Percentiles rank a stretch among this genome's conserved stretches.
Evolutionary conservation across 2,113 vertebrate species (phyloP).

Genomic region (Plestiodon gilberti): DNA sequence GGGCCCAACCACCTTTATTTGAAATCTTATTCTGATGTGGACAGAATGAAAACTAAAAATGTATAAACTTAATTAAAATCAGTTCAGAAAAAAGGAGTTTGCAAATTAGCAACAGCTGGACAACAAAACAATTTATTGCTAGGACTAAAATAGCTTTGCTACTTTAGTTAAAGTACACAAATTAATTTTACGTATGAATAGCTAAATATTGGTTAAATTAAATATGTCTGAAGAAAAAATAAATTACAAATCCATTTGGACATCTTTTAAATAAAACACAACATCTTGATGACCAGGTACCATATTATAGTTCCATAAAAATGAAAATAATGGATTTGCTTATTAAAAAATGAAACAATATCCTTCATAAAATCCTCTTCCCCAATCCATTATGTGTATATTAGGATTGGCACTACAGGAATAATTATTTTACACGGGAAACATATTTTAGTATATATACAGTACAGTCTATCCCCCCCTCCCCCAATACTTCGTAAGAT

Average conservation of each 20-base stretch:
- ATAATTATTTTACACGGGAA: constrained; percentile 43
- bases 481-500: constrained; percentile 31
- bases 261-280: neutral
- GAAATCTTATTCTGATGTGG: neutral
- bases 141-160: neutral
- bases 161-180: neutral
- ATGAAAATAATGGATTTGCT: neutral
- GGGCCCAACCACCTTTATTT: neutral
- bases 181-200: neutral
- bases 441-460: constrained; percentile 41
- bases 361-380: constrained; percentile 7
- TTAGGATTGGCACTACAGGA: neutral
- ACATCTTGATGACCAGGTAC: neutral
- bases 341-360: neutral
- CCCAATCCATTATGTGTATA: constrained; percentile 41
- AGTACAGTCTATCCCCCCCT: constrained; percentile 34
- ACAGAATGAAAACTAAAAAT: neutral
- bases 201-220: neutral
- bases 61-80: neutral
- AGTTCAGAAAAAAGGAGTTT: neutral
- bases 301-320: neutral
- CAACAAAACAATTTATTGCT: neutral
- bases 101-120: neutral
- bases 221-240: neutral
- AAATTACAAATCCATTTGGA: neutral